Base-by-base conservation (phyloP, 1,140 invertebrate genomes). In the Armadillidium nasatum region DNA sequence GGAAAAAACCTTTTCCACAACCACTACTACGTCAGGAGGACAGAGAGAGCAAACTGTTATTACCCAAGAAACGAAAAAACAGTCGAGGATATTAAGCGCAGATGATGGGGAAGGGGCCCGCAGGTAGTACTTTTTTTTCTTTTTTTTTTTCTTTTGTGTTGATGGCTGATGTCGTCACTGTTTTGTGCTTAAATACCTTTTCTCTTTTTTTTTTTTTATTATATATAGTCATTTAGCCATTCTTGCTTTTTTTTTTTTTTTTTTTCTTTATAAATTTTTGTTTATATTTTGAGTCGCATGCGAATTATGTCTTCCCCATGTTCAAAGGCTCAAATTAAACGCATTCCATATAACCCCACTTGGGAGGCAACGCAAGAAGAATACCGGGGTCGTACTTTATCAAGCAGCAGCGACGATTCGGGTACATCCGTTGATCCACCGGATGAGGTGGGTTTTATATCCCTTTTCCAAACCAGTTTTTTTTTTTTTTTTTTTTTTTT, bases 1-100 rank as follows among this genome's bases (percentile, higher is more conserved):
- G 85, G 94, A 95, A 87, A 94, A 94, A 85, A 95, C 93, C 0
- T 93, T 95, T 79, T 92, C 93, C 82, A 93, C 93, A n/a, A 92
- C 93, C 76, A 93, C 93, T 0, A 93, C 92, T 7, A 93, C 92
- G 79, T 66, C 13, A 74, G 92, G 92, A 68, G 93, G 89, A 50
- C 87, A 91, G 79, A 93, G 94, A 83, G 93, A 95, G 83, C 92
- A 95, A 83, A 88, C 93, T 67, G 92, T 93, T 46, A 89, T 96
- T 44, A 95, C 93, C 19, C 93, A 95, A 85, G 91, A 96, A 86
- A 92, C 95, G 78, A 92, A 92, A 85, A 93, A 93, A 43, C 95
- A 91, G 75, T 90, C 90, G 81, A 90, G 89, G 75, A 84, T 86
- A 46, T 82, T 86, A 11, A 83, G 80, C 19, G 82, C 79, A n/a